phyloP scores from a whole-genome alignment of 1,140 invertebrate species.

The Diplogasteroides magnus region DNA sequence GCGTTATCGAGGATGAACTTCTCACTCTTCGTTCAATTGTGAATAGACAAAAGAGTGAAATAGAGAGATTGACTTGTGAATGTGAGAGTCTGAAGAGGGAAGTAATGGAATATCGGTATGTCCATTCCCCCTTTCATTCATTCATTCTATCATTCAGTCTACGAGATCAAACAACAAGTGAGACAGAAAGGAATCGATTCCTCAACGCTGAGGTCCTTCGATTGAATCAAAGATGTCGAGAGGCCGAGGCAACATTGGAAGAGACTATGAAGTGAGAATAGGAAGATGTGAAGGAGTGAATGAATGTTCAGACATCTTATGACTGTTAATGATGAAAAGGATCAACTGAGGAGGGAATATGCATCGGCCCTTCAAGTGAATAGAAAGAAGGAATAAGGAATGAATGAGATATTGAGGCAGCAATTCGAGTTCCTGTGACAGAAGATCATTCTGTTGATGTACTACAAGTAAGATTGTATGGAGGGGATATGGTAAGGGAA shows the following conservation, averaged over 20 bases:
- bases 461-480: slow-evolving; percentile 60
- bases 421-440: slow-evolving; percentile 58
- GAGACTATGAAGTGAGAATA: slow-evolving; percentile 2
- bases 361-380: not conserved
- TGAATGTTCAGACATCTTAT: not conserved
- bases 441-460: slow-evolving; percentile 57
- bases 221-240: slow-evolving; percentile 42
- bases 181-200: slow-evolving; percentile 60
- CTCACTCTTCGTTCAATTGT: slow-evolving; percentile 7
- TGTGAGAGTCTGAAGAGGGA: slow-evolving; percentile 15
- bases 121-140: slow-evolving; percentile 4
- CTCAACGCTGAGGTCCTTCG: slow-evolving; percentile 59
- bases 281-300: not conserved
- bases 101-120: slow-evolving; percentile 19
- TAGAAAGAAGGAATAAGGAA: slow-evolving; percentile 4
- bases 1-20: not conserved
- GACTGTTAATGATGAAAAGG: not conserved
- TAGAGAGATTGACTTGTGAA: slow-evolving; percentile 17
- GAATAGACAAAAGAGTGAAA: slow-evolving; percentile 27
- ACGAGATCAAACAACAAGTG: slow-evolving; percentile 13
- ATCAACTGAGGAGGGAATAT: not conserved
- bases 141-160: slow-evolving; percentile 9
- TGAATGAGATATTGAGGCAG: slow-evolving; percentile 61
- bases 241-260: slow-evolving; percentile 12
- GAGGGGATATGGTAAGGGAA: slow-evolving; percentile 59